These are phyloP conservation scores for Mythimna loreyi DNA, from an alignment of 2,888 invertebrate genomes.

Conservation along the genomic window DNA sequence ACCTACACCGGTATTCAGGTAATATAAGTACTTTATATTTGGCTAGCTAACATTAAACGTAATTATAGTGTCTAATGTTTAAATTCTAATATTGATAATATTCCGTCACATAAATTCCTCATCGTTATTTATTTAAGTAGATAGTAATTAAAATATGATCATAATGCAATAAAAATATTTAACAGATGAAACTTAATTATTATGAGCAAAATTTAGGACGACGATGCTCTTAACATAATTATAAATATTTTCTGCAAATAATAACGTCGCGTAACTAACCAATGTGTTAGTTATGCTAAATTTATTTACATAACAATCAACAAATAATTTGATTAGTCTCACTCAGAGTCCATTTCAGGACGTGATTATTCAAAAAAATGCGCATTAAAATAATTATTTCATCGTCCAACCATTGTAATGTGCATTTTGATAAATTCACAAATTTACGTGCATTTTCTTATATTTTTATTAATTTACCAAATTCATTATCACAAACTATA, in stretches of 20 bases:
- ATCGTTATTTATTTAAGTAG: constrained; percentile 23
- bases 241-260: constrained; percentile 16
- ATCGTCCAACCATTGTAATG: constrained; percentile 21
- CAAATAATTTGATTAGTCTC: constrained; percentile 19
- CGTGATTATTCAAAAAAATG: constrained; percentile 10
- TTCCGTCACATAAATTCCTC: constrained; percentile 53
- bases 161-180: constrained; percentile 22
- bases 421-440: constrained; percentile 14
- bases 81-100: constrained; percentile 61
- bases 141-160: constrained; percentile 16
- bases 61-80: constrained; percentile 37
- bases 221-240: constrained; percentile 21
- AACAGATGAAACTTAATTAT: constrained; percentile 26
- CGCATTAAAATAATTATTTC: constrained; percentile 15
- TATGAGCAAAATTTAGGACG: constrained; percentile 50
- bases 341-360: constrained; percentile 2
- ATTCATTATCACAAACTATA: neutral
- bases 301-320: constrained; percentile 31
- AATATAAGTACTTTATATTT: constrained; percentile 39
- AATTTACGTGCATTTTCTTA: neutral
- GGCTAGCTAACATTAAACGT: constrained; percentile 53
- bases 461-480: neutral
- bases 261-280: constrained; percentile 25
- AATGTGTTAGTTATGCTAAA: neutral
- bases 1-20: constrained; percentile 40